Conservation (phyloP, 1,140 invertebrate species). For the Homalodisca vitripennis region DNA sequence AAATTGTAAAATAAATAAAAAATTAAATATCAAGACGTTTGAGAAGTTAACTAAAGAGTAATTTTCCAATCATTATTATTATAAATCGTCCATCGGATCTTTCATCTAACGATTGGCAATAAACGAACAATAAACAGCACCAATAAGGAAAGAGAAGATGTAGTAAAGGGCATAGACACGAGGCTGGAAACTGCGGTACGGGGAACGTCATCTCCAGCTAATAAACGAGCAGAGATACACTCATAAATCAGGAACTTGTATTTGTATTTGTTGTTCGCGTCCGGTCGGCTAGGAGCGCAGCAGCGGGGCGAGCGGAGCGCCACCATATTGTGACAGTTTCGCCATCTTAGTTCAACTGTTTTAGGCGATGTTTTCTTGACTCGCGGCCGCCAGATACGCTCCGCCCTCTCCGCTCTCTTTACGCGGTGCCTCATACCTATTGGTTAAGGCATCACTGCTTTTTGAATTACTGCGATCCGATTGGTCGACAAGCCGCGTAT, state of each 20-base stretch:
- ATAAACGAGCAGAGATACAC: conserved; percentile 1
- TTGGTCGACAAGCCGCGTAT: conserved; percentile 23
- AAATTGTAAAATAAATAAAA: too few relatives aligned
- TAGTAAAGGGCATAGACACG: too few relatives aligned
- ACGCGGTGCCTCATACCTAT: conserved; percentile 6
- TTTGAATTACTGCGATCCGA: conserved; percentile 23
- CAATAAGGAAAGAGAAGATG: too few relatives aligned
- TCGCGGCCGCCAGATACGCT: background rate
- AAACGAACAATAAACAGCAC: too few relatives aligned
- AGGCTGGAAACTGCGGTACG: too few relatives aligned
- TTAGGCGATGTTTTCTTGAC: conserved; percentile 29
- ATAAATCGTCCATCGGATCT: too few relatives aligned
- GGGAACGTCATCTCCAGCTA: too few relatives aligned
- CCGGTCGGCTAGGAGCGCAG: too few relatives aligned
- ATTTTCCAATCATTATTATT: too few relatives aligned
- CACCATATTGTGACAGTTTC: conserved; percentile 30
- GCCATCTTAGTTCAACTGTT: conserved; percentile 32
- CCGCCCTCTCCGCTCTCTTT: conserved; percentile 6
- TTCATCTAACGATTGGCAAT: too few relatives aligned
- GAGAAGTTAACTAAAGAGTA: too few relatives aligned
- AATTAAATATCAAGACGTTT: too few relatives aligned
- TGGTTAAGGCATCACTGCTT: conserved; percentile 17
- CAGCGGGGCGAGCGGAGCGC: background rate
- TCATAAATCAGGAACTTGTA: background rate
- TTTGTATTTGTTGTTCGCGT: conserved; percentile 11